phyloP scores from a whole-genome alignment of 1,140 invertebrate species.

The Zaprionus lachaisei region DNA sequence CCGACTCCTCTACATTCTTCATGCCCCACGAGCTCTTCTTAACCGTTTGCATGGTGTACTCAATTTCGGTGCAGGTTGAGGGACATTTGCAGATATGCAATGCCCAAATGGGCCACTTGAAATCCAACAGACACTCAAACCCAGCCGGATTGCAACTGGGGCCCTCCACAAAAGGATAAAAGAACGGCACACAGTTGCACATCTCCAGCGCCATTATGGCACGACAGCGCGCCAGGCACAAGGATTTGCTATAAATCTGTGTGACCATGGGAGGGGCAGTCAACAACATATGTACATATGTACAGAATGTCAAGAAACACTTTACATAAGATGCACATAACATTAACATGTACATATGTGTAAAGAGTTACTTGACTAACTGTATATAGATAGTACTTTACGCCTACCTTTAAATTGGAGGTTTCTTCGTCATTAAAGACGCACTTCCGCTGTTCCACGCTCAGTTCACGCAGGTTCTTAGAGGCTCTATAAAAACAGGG shows the following conservation, averaged over 20 bases:
- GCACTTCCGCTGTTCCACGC: slow-evolving; percentile 77
- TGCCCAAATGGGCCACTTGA: slow-evolving; percentile 83
- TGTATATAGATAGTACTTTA: neutral
- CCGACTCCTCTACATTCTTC: slow-evolving; percentile 62
- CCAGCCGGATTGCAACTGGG: slow-evolving; percentile 77
- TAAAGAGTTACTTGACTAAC: too few species aligned
- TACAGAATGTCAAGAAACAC: too few species aligned
- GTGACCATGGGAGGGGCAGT: neutral
- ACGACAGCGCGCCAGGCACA: slow-evolving; percentile 76
- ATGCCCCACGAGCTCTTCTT: slow-evolving; percentile 80
- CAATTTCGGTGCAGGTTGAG: slow-evolving; percentile 77
- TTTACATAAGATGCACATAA: too few species aligned
- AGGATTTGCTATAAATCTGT: slow-evolving; percentile 78
- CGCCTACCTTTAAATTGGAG: slow-evolving; percentile 64
- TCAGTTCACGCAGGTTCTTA: slow-evolving; percentile 63
- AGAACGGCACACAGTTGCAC: slow-evolving; percentile 83
- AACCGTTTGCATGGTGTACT: slow-evolving; percentile 78
- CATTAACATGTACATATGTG: too few species aligned
- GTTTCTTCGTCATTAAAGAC: slow-evolving; percentile 81
- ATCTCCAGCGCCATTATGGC: slow-evolving; percentile 81
- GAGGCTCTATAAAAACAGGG: slow-evolving; percentile 53
- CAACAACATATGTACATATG: neutral
- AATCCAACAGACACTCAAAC: slow-evolving; percentile 78
- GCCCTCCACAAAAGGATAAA: slow-evolving; percentile 77
- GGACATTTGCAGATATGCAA: slow-evolving; percentile 82